A percentile compares a stretch with the other conserved stretches of the same genome.
Conservation (phyloP, 2,797 vertebrate genomes). For the Cuculus canorus region DNA sequence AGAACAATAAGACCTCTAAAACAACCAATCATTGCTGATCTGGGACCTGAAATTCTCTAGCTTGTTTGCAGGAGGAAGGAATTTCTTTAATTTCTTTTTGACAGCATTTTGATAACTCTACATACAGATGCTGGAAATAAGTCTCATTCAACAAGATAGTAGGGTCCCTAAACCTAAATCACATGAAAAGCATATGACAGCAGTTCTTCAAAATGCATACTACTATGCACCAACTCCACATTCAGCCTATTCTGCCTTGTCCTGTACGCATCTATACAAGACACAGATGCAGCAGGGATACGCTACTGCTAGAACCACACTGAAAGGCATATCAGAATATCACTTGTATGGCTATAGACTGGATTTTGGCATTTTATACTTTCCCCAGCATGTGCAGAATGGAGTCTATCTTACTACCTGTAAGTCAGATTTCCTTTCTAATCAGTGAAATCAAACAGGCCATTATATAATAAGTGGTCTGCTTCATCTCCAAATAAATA, state of each 20-base stretch:
- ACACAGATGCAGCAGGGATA: not conserved
- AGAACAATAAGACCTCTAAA: not conserved
- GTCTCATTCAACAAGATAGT: not conserved
- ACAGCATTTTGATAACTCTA: not conserved
- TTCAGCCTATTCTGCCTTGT: not conserved
- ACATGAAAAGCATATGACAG: not conserved
- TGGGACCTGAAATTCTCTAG: not conserved
- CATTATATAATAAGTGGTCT: not conserved
- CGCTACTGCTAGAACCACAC: not conserved
- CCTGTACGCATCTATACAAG: not conserved
- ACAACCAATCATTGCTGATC: not conserved
- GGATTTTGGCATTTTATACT: not conserved
- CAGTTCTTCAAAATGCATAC: not conserved
- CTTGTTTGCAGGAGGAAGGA: too few relatives aligned
- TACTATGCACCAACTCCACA: not conserved
- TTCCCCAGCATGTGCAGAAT: not conserved
- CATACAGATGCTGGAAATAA: not conserved
- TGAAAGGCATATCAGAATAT: not conserved
- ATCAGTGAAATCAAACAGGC: not conserved
- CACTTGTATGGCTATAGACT: not conserved
- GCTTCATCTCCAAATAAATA: not conserved
- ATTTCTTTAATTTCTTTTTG: not conserved
- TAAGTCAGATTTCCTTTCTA: not conserved
- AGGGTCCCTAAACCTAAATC: not conserved
- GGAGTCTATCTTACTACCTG: not conserved